Evolutionary conservation across 2,113 vertebrate genomes (phyloP), one percentile per base, ranked within the genome.

Genomic region (Neolamprologus longior): DNA sequence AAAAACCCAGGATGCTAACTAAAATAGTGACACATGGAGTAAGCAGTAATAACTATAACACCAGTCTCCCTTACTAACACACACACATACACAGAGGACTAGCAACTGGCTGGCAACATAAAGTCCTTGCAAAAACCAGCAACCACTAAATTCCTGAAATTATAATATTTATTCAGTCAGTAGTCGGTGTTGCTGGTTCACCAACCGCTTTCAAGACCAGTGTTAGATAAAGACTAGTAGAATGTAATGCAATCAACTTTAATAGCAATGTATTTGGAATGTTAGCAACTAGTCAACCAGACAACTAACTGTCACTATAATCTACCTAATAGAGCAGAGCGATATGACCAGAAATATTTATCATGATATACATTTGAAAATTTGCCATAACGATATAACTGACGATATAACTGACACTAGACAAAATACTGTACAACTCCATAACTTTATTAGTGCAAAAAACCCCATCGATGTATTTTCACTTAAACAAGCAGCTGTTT

Each of bases 1-100:
- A 78, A 31, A 1, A 78, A 19, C 0, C 0, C 71, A n/a, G 71
- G 24, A 12, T 0, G 6, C 26, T 50, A 13, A 50, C 0, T 31
- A 50, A 78, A 78, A 28, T 31, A n/a, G 45, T 0, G 42, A 50
- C 4, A 19, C 9, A 78, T 50, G 71, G 45, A 78, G 26, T 19
- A 50, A 50, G 26, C 4, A 50, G 42, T 7, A 50, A 76, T 47
- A 47, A 28, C 42, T 12, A 47, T 28, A 47, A 17, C 40, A 26
- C 9, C 40, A 76, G 24, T 47, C 37, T 0, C 8, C 21, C 66
- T 45, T 42, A 14, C 35, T 40, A 40, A 68, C 35, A 26, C 21
- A 73, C 37, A 24, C 2, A 37, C 61, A 66, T 7, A 68, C 33
- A 68, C 33, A 68, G 19, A 71, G n/a, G 63, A 40, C 63, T 42